Percentiles rank a stretch among this genome's conserved stretches.
These are phyloP conservation scores for Ctenopoma multispine DNA, from an alignment of 2,797 vertebrate species.

Conservation along the genomic window DNA sequence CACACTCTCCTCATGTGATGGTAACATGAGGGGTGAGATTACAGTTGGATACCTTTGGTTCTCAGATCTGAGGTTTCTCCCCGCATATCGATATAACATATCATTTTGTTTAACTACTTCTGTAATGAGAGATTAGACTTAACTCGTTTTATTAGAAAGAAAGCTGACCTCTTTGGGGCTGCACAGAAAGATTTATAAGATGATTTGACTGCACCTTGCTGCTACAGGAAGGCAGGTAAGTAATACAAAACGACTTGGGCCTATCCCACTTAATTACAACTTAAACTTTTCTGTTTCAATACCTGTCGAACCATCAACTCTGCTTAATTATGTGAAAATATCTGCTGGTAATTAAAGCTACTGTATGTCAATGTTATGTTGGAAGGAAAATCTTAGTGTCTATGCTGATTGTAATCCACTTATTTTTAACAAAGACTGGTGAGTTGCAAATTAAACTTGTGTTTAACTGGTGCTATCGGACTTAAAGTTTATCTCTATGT, in stretches of 20 bases:
- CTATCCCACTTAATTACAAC: background rate
- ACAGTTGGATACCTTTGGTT: conserved; percentile 14
- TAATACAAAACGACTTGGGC: background rate
- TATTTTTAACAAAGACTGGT: too few species aligned
- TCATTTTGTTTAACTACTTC: conserved; percentile 1
- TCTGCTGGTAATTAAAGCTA: background rate
- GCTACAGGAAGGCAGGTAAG: conserved; percentile 20
- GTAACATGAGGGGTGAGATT: conserved; percentile 60
- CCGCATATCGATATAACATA: conserved; percentile 12
- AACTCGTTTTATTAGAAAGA: conserved; percentile 20
- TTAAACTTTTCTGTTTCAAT: background rate
- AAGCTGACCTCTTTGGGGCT: background rate
- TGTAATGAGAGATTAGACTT: conserved; percentile 16
- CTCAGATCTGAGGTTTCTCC: conserved; percentile 23
- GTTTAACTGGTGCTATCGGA: background rate
- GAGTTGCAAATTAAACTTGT: too few species aligned
- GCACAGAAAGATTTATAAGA: background rate
- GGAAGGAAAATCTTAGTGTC: too few species aligned
- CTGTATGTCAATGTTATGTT: too few species aligned
- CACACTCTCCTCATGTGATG: conserved; percentile 78
- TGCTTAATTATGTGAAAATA: background rate
- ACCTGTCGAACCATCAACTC: background rate
- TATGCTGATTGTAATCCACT: background rate
- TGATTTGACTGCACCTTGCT: conserved; percentile 4
- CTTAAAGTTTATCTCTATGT: background rate